Evolutionary conservation across 2,888 invertebrate genomes (phyloP), one percentile per base, ranked within the genome.

Genomic region (Anoncus sp.): DNA sequence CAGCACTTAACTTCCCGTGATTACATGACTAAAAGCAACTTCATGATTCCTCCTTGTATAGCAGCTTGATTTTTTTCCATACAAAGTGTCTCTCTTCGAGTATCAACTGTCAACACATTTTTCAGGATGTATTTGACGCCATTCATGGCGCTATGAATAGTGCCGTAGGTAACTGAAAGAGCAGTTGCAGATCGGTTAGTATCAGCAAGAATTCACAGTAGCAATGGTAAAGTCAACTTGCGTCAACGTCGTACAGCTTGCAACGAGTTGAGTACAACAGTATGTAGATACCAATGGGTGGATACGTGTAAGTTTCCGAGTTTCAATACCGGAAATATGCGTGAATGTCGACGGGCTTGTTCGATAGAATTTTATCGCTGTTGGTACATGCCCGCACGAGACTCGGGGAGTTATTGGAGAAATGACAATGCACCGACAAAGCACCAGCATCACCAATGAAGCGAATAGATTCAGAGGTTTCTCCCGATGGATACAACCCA

Each of bases 271-370:
- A 38, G 5, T 10, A 38, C 10, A 38, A 38, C 38, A 10, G 10
- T 38, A 38, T 38, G 31, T 12, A 38, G 38, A 10, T 38, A 38
- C 38, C 38, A 12, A 38, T 38, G 10, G 38, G 9, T 38, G 38
- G 10, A 38, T 12, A 12, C 9, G 10, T 12, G 38, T 10, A 38
- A 38, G 38, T 38, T 38, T 38, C 5, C 10, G 38, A 45, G 18
- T 60, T 49, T 62, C 45, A 31, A 20, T 38, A 10, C 53, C 65
- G 76, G 66, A 76, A 66, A 71, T 66, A 63, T n/a, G 10, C 49
- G 71, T 62, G 73, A 38, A 69, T 74, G 78, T 77, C 70, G 66
- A 65, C 51, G 49, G 51, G 73, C 60, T 66, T 67, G 72, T 79
- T 73, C 65, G 65, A 51, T 57, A 47, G 16, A 73, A 63, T 59